Evolutionary conservation across 2,888 invertebrate genomes (phyloP).

Genomic region (Xylota segnis): DNA sequence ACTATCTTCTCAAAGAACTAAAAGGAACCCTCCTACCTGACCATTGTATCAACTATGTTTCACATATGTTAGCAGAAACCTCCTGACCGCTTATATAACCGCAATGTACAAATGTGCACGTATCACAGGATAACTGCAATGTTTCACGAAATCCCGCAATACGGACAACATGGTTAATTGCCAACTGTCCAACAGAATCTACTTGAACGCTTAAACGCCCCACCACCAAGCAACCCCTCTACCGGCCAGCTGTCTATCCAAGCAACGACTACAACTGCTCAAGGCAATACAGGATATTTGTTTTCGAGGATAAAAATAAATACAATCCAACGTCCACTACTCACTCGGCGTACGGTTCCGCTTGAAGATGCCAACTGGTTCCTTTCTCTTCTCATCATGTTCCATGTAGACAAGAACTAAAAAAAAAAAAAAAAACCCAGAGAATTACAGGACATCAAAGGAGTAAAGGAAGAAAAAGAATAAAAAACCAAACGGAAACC

Average conservation of each 20-base stretch:
- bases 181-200: slow-evolving; percentile 69
- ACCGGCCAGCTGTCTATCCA: slow-evolving; percentile 34
- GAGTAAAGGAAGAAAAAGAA: not conserved
- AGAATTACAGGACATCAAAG: slow-evolving; percentile 7
- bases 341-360: slow-evolving; percentile 39
- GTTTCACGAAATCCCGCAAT: slow-evolving; percentile 68
- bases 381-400: not conserved
- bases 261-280: slow-evolving; percentile 56
- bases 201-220: slow-evolving; percentile 58
- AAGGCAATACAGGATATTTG: slow-evolving; percentile 68
- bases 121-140: slow-evolving; percentile 70
- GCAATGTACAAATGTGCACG: slow-evolving; percentile 62
- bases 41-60: slow-evolving; percentile 42
- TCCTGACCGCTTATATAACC: slow-evolving; percentile 41
- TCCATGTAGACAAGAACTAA: slow-evolving; percentile 32
- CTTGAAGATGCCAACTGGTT: slow-evolving; percentile 56
- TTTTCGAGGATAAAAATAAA: slow-evolving; percentile 73
- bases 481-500: slow-evolving; percentile 65
- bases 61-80: slow-evolving; percentile 55
- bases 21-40: not conserved
- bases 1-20: too few relatives aligned
- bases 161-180: slow-evolving; percentile 75
- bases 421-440: slow-evolving; percentile 30
- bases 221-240: not conserved
- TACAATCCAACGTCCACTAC: slow-evolving; percentile 62